phyloP scores from a whole-genome alignment of 2,113 vertebrate genomes.

The Eulemur macaco region DNA sequence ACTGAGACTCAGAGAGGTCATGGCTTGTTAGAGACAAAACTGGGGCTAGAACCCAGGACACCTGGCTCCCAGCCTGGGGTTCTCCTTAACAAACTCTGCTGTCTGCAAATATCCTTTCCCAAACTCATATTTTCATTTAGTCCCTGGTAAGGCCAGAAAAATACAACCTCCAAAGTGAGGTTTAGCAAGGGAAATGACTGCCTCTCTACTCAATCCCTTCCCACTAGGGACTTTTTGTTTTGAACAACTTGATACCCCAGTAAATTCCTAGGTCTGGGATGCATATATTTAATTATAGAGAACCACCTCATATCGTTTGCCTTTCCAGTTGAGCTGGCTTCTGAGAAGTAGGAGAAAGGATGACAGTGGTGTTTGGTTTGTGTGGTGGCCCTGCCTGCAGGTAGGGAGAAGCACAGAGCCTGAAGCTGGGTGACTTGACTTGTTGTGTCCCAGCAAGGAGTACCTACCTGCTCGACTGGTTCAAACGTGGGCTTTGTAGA shows the following conservation, averaged over 20 bases:
- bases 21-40: background rate
- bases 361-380: slow-evolving; percentile 53
- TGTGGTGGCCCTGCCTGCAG: background rate
- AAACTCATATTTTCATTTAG: slow-evolving; percentile 50
- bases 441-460: background rate
- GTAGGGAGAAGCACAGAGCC: background rate
- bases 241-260: slow-evolving; percentile 38
- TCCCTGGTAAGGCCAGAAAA: slow-evolving; percentile 17
- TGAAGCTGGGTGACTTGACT: background rate
- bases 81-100: slow-evolving; percentile 9
- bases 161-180: background rate
- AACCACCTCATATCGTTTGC: slow-evolving; percentile 60
- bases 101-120: background rate
- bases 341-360: slow-evolving; percentile 63
- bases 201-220: background rate
- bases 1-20: background rate
- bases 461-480: background rate
- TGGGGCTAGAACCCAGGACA: background rate
- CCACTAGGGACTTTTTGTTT: background rate
- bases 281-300: slow-evolving; percentile 59
- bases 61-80: background rate
- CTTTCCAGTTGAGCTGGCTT: slow-evolving; percentile 51
- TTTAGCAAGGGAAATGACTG: background rate
- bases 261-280: slow-evolving; percentile 36
- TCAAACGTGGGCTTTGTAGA: background rate